A percentile compares a stretch with the other conserved stretches of the same genome.
phyloP scores from a whole-genome alignment of 2,888 invertebrate species.

The Sphaerophoria rueppellii region DNA sequence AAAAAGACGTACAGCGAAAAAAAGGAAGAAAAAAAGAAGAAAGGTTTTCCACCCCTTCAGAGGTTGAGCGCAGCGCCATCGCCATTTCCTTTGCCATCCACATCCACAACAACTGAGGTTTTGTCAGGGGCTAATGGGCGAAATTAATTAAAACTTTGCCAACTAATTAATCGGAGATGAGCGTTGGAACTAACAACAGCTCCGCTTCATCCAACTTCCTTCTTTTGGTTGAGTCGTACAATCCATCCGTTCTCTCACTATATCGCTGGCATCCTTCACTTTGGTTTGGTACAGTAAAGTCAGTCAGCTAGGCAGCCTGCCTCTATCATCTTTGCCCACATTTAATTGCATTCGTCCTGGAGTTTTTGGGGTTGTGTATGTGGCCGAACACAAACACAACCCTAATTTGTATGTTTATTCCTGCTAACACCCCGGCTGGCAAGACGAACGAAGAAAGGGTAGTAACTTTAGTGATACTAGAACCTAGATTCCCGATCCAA shows the following conservation, averaged over 20 bases:
- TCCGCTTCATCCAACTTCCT: slow-evolving; percentile 39
- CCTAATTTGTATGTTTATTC: slow-evolving; percentile 71
- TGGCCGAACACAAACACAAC: slow-evolving; percentile 72
- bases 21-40: slow-evolving; percentile 10
- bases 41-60: slow-evolving; percentile 61
- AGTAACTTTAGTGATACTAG: slow-evolving; percentile 65
- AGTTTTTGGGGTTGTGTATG: slow-evolving; percentile 74
- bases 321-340: slow-evolving; percentile 75
- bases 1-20: too few relatives aligned
- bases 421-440: neutral
- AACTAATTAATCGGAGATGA: slow-evolving; percentile 76
- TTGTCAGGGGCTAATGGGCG: slow-evolving; percentile 76
- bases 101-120: slow-evolving; percentile 67
- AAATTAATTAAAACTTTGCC: slow-evolving; percentile 77
- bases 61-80: slow-evolving; percentile 29
- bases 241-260: neutral
- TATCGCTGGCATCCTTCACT: slow-evolving; percentile 56
- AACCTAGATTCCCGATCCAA: slow-evolving; percentile 34
- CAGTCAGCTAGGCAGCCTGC: slow-evolving; percentile 18
- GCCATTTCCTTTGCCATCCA: slow-evolving; percentile 24
- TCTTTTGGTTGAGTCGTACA: neutral
- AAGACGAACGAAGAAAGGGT: slow-evolving; percentile 22
- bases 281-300: too few relatives aligned
- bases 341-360: slow-evolving; percentile 76
- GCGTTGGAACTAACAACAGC: slow-evolving; percentile 73